Base-by-base conservation (phyloP, 2,888 invertebrate genomes). In the Leptarthrus brevirostris region DNA sequence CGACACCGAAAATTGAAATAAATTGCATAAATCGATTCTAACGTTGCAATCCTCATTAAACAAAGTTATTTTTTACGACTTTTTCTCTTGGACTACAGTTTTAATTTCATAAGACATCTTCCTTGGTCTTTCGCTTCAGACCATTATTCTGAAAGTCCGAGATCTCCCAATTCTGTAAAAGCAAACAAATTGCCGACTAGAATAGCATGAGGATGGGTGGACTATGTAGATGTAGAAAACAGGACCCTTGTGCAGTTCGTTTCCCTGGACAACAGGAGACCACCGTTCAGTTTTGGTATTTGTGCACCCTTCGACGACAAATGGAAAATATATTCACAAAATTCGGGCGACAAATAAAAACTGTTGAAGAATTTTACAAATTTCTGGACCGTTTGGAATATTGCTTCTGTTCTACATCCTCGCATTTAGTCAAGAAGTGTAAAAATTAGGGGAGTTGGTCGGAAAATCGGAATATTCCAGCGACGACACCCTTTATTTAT, bases 361-460 rank as follows among this genome's bases (percentile, higher is more conserved):
- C 6, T 61, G 36, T 18, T 61, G 61, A 61, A 61, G 61, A 61
- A 61, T 61, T 61, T 61, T 61, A 61, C 61, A 61, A 61, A 61
- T 61, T 61, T 61, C 61, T 61, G 61, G 61, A 40, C 61, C 40
- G 22, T 40, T n/a, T 22, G 40, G 40, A 20, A 20, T 61, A 20
- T 34, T 61, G 36, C 36, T 40, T 12, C 20, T 20, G 40, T 16
- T 10, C 40, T 30, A 16, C 18, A 5, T 61, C 61, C 61, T 36
- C 36, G 61, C 36, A 61, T n/a, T n/a, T 61, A 61, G 61, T 61
- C 61, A 61, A 61, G 61, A 61, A 61, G 34, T 61, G 34, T 61
- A 61, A 61, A 61, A 61, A 61, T 61, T 61, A 61, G 61, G 61
- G 24, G 61, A 61, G 10, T 18, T 61, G 16, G 61, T 36, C 61